Evolutionary conservation across 2,797 vertebrate genomes (phyloP), one percentile per base, ranked within the genome.

Genomic region (Syngnathus acus): DNA sequence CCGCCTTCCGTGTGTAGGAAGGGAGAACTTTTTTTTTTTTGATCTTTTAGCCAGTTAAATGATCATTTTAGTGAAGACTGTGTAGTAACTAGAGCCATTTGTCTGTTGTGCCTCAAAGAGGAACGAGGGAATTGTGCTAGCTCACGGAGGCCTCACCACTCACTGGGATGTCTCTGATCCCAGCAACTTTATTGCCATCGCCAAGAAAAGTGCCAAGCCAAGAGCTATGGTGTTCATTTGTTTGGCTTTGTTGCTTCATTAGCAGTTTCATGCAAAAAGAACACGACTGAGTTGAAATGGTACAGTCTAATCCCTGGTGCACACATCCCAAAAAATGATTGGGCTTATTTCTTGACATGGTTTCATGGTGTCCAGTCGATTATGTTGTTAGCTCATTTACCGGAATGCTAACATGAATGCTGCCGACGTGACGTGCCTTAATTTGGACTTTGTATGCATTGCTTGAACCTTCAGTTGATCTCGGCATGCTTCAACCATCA

Each of bases 31-130:
- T 32, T 32, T 4, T 4, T 32, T 32, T 32, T 32, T 32, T 32
- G 4, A 32, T 32, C 32, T 32, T 32, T 32, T 32, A 32, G 32
- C 32, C 4, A 32, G 32, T 32, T 32, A 32, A 32, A 32, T 32
- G 38, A 42, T 23, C 11, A 17, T 45, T 62, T 45, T 26, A 8
- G 55, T 37, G 55, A 8, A 16, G 5, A 32, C 13, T 38, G 42
- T 62, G 42, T 45, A 26, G 4, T 16, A 62, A 62, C 42, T 14
- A 16, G n/a, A 62, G 42, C 60, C 42, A 62, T 62, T 43, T 62
- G 42, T 62, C 60, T 62, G 10, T 62, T 45, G 60, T 62, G 42
- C 13, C 42, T 26, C 60, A 62, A 62, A 62, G 42, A 45, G 21
- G n/a, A 26, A 45, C 13, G 13, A 26, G 40, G 60, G 40, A 62